Percentiles rank a stretch among this genome's conserved stretches.
Conservation (phyloP, 2,888 invertebrate genomes). For the Ophioninae sp. region DNA sequence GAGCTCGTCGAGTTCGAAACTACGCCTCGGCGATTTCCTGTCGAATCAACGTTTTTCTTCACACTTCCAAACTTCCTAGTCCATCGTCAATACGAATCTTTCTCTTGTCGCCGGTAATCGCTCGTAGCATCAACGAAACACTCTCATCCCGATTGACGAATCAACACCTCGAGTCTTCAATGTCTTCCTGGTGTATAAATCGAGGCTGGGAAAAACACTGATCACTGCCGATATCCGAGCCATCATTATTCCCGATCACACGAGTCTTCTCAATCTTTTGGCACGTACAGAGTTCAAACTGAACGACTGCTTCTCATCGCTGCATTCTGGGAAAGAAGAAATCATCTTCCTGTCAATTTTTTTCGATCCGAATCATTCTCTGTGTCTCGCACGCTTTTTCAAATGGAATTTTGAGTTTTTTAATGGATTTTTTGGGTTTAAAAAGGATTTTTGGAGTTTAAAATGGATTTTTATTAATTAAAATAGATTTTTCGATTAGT, state of each 20-base stretch:
- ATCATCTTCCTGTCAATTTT: not conserved
- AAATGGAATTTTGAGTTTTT: too few species aligned
- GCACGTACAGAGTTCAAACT: not conserved
- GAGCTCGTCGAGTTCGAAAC: not conserved
- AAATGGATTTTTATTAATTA: too few species aligned
- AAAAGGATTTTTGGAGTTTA: too few species aligned
- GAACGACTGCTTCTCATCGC: not conserved
- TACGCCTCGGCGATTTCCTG: not conserved
- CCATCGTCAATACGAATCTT: not conserved
- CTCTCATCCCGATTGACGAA: not conserved
- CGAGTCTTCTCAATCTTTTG: conserved; percentile 18
- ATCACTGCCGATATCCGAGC: conserved; percentile 20
- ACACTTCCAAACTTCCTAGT: conserved; percentile 1
- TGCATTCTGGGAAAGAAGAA: not conserved
- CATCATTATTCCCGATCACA: conserved; percentile 27
- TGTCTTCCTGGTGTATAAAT: not conserved
- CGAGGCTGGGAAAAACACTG: not conserved
- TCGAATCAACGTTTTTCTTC: not conserved
- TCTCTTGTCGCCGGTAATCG: not conserved
- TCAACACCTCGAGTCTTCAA: conserved; percentile 7
- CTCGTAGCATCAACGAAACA: not conserved
- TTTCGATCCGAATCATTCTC: too few species aligned
- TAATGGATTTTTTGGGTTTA: too few species aligned
- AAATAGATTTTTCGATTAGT: too few species aligned
- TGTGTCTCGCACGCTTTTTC: too few species aligned